Percentiles rank a stretch among this genome's conserved stretches.
phyloP scores from a whole-genome alignment of 2,797 vertebrate species.

The Myotis daubentonii region DNA sequence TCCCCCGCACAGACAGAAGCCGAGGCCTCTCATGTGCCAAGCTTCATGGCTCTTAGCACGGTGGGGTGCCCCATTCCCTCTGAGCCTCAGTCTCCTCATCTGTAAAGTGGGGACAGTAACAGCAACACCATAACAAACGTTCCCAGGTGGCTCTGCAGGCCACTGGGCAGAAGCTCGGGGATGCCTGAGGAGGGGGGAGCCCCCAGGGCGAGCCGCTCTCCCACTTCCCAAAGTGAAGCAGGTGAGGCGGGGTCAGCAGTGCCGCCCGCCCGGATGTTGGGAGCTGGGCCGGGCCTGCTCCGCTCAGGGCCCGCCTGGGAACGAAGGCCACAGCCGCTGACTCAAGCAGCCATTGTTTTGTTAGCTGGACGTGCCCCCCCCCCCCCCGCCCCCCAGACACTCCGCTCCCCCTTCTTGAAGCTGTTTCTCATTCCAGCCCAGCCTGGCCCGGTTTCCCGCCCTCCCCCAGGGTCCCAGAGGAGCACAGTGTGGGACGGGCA shows the following conservation, averaged over 20 bases:
- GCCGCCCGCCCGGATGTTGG: not conserved
- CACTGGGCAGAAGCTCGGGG: accelerated
- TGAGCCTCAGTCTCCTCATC: not conserved
- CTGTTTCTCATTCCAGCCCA: conserved; percentile 80
- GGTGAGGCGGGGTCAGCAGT: not conserved
- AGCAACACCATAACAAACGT: not conserved
- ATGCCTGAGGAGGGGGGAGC: accelerated
- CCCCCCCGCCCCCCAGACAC: conserved; percentile 52
- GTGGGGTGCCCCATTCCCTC: not conserved
- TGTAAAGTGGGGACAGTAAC: not conserved
- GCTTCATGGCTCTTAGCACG: not conserved
- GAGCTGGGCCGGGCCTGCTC: not conserved
- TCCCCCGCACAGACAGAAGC: not conserved
- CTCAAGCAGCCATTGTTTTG: conserved; percentile 74
- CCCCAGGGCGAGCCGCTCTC: not conserved
- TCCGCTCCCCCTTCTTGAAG: conserved; percentile 55
- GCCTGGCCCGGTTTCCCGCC: conserved; percentile 75
- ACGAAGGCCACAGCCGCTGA: not conserved
- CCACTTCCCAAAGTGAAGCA: accelerated
- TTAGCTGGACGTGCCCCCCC: conserved; percentile 56
- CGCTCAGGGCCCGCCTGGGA: not conserved
- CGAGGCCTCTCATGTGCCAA: not conserved
- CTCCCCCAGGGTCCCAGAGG: conserved; percentile 62
- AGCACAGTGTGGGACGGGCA: conserved; percentile 56
- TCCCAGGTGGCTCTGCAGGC: not conserved